phyloP scores from a whole-genome alignment of 2,797 vertebrate genomes.

The Pelochelys cantorii region DNA sequence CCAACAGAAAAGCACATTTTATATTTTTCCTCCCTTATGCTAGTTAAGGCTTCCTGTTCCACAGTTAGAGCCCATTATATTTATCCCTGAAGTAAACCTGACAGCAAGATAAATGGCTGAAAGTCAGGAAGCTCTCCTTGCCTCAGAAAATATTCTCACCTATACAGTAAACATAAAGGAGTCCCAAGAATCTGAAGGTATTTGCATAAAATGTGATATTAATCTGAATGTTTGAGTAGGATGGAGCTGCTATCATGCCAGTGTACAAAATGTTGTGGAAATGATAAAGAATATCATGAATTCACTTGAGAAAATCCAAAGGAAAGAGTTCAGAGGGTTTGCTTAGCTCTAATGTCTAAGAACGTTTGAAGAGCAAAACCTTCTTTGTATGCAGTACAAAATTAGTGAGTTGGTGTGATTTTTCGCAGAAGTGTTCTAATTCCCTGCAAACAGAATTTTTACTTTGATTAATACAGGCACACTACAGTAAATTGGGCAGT shows the following conservation, averaged over 20 bases:
- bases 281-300: neutral
- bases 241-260: neutral
- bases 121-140: neutral
- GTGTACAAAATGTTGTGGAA: neutral
- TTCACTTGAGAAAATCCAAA: neutral
- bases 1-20: neutral
- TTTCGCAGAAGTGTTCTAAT: slow-evolving; percentile 11
- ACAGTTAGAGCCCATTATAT: neutral
- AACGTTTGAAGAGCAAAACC: neutral
- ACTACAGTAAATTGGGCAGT: neutral
- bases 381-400: neutral
- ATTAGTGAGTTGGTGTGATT: neutral
- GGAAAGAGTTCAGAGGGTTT: neutral
- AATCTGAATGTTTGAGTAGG: neutral
- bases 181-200: neutral
- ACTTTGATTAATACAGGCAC: neutral
- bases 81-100: neutral
- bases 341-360: neutral
- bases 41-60: neutral
- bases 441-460: neutral
- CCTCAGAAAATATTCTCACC: neutral
- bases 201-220: neutral
- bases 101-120: neutral
- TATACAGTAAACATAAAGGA: neutral
- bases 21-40: neutral